Base-by-base conservation (phyloP, 2,888 invertebrate genomes). In the Synergus gifuensis region DNA sequence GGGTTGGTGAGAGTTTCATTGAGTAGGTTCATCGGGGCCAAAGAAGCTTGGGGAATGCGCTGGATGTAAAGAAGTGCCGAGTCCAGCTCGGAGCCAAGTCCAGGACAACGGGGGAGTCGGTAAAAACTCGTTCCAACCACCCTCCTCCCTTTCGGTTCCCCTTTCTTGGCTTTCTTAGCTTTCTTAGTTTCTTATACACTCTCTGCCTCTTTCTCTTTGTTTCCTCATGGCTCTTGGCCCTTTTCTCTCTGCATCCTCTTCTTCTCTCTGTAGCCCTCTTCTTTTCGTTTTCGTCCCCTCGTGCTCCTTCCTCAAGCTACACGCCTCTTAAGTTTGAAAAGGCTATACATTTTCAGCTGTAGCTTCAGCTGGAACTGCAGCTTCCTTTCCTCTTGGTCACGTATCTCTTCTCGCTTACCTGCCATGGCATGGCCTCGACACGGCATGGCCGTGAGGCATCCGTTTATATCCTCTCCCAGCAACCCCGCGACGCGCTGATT, bases 1-100 rank as follows among this genome's bases (percentile, higher is more conserved):
- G 82, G 87, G 86, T 82, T 83, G 87, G 86, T 78, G 81, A 85
- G 87, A 86, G 89, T 89, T 91, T 89, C 90, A 90, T 91, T 91
- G 89, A 90, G 90, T 85, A 88, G 86, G 90, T 90, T 91, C 90
- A 90, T 91, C 90, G 90, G 87, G 90, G 90, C 89, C 89, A 90
- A 87, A 77, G 54, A 79, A 79, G 78, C 83, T 81, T 77, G 81
- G 79, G 80, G 83, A 86, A 87, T 86, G 84, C 82, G 80, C 79
- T 84, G 81, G 86, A 86, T 87, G 86, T 84, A 85, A 88, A 88
- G 87, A 86, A 87, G 84, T 83, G 85, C 80, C 77, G 86, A 85
- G 86, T 78, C 81, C 83, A 79, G 77, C 5, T 36, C 78, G 84
- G 77, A 85, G 84, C 82, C 79, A 83, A 86, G 80, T 81, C 79